Percentiles rank a stretch among this genome's conserved stretches.
Conservation (phyloP, 2,113 vertebrate genomes). For the Sapayoa aenigma region DNA sequence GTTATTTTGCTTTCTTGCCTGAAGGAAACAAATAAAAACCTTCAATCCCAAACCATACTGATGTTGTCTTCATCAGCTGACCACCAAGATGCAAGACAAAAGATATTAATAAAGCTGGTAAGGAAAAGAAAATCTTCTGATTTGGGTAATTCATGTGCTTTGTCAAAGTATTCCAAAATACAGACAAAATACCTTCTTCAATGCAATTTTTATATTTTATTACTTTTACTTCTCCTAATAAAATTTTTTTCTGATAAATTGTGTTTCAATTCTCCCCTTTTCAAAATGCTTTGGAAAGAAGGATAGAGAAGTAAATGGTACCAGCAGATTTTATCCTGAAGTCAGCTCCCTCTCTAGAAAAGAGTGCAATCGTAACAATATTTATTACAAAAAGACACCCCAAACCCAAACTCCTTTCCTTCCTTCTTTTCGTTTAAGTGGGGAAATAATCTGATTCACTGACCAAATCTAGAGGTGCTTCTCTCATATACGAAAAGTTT, state of each 20-base stretch:
- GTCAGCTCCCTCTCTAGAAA: not conserved
- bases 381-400: not conserved
- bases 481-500: not conserved
- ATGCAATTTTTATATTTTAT: not conserved
- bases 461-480: not conserved
- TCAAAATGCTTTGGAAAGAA: not conserved
- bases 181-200: not conserved
- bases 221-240: not conserved
- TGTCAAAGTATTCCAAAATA: not conserved
- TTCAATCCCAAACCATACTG: not conserved
- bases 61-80: not conserved
- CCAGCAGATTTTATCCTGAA: not conserved
- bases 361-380: not conserved
- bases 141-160: not conserved
- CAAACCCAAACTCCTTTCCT: not conserved
- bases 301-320: not conserved
- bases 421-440: not conserved
- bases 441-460: not conserved
- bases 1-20: conserved; percentile 13
- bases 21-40: not conserved
- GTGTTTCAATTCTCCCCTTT: not conserved
- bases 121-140: not conserved
- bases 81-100: not conserved
- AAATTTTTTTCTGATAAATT: not conserved
- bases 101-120: not conserved